These are phyloP conservation scores for Rhyzopertha dominica DNA, from an alignment of 1,140 invertebrate species.

Conservation along the genomic window DNA sequence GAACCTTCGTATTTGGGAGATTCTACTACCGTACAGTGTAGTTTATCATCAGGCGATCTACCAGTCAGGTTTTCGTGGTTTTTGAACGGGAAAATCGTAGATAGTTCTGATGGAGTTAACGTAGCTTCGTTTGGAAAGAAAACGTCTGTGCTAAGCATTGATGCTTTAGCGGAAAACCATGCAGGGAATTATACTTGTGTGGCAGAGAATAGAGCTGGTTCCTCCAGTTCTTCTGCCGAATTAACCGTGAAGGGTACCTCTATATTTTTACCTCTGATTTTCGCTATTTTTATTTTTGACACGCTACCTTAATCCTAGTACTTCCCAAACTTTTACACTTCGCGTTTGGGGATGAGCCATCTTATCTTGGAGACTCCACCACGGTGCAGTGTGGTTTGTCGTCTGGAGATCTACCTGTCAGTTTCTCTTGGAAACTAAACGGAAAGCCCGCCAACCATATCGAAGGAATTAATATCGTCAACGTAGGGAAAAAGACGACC, in stretches of 20 bases:
- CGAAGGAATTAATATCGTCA: constrained; percentile 39
- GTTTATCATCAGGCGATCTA: constrained; percentile 31
- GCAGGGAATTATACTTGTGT: constrained; percentile 67
- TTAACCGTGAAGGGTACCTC: constrained; percentile 67
- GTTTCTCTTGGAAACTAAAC: constrained; percentile 63
- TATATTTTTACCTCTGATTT: constrained; percentile 19
- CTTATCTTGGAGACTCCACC: constrained; percentile 42
- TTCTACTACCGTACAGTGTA: constrained; percentile 38
- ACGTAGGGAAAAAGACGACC: constrained; percentile 63
- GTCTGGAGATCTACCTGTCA: constrained; percentile 36
- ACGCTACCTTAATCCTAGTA: constrained; percentile 45
- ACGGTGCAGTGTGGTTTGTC: constrained; percentile 34
- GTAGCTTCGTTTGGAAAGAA: constrained; percentile 58
- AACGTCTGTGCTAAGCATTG: constrained; percentile 69
- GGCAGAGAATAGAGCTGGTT: constrained; percentile 64
- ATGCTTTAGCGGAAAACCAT: constrained; percentile 68
- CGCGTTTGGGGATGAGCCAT: constrained; percentile 56
- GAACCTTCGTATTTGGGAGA: constrained; percentile 47
- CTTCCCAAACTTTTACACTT: constrained; percentile 63
- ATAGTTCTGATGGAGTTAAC: constrained; percentile 20
- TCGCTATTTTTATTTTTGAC: constrained; percentile 48
- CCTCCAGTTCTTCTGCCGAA: constrained; percentile 58
- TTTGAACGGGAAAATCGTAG: constrained; percentile 43
- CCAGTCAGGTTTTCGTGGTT: constrained; percentile 45
- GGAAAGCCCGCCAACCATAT: constrained; percentile 45